These are phyloP conservation scores for Brachionus rotundiformis DNA, from an alignment of 1,140 invertebrate genomes.

Conservation along the genomic window DNA sequence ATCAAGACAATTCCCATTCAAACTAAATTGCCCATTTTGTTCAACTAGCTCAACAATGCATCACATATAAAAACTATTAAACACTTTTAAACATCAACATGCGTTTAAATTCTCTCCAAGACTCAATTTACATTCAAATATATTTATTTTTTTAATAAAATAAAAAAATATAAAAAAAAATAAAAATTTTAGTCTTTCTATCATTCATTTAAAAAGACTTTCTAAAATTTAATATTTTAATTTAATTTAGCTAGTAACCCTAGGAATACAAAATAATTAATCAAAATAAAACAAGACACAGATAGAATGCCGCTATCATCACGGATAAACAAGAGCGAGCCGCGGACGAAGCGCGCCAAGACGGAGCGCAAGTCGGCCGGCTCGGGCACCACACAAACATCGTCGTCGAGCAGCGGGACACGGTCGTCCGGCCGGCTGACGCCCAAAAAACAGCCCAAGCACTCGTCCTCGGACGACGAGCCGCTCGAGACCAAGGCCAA, in stretches of 20 bases:
- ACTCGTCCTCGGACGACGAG: neutral
- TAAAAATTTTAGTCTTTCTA: too few species aligned
- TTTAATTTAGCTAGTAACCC: too few species aligned
- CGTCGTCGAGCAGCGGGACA: neutral
- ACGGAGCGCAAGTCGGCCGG: slow-evolving; percentile 18
- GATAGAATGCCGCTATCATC: slow-evolving; percentile 14
- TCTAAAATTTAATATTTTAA: neutral
- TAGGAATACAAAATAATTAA: neutral
- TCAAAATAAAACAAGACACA: neutral
- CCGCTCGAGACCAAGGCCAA: neutral
- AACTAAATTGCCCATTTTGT: slow-evolving; percentile 7
- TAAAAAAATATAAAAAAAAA: too few species aligned
- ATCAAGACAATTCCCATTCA: neutral
- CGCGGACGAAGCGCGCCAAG: slow-evolving; percentile 23
- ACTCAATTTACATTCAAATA: too few species aligned
- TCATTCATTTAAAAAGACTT: neutral
- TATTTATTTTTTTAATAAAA: too few species aligned
- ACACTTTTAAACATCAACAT: slow-evolving; percentile 1
- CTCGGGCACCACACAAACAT: neutral
- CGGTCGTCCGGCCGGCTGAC: neutral
- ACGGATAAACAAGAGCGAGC: slow-evolving; percentile 33
- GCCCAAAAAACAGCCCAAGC: neutral
- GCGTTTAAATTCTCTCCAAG: neutral
- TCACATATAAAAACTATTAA: slow-evolving; percentile 15
- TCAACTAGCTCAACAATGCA: neutral